Evolutionary conservation across 2,797 vertebrate genomes (phyloP).

Genomic region (Yasuhikotakia modesta): DNA sequence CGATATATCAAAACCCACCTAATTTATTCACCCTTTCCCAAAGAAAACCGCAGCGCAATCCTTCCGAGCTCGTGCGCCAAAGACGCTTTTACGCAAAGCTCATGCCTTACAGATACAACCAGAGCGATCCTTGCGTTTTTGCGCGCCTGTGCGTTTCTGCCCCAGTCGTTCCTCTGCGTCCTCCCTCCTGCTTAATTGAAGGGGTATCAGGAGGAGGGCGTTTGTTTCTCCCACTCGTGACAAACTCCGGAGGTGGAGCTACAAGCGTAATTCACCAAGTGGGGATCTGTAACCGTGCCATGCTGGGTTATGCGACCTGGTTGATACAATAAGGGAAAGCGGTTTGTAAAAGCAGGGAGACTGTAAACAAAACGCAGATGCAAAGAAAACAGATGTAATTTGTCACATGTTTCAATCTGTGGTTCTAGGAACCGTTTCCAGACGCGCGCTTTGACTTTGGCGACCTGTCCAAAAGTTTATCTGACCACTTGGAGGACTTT

Average conservation of each 20-base stretch:
- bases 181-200: slow-evolving; percentile 69
- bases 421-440: neutral
- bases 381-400: neutral
- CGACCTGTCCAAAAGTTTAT: slow-evolving; percentile 25
- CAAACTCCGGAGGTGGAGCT: slow-evolving; percentile 74
- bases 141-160: slow-evolving; percentile 18
- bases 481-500: slow-evolving; percentile 23
- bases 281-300: neutral
- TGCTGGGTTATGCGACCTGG: neutral
- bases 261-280: slow-evolving; percentile 66
- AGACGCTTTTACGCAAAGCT: slow-evolving; percentile 50
- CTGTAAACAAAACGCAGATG: neutral
- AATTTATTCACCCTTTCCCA: slow-evolving; percentile 36
- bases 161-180: slow-evolving; percentile 60
- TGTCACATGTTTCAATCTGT: too few relatives aligned
- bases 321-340: neutral
- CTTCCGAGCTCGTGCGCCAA: slow-evolving; percentile 27
- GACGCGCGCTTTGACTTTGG: neutral
- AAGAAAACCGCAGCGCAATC: slow-evolving; percentile 13
- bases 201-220: slow-evolving; percentile 66
- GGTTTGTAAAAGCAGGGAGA: neutral
- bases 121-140: slow-evolving; percentile 58
- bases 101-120: slow-evolving; percentile 63
- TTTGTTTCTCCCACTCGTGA: slow-evolving; percentile 71
- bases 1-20: slow-evolving; percentile 62